Evolutionary conservation across 2,113 vertebrate species (phyloP).

Genomic region (Ascaphus truei): DNA sequence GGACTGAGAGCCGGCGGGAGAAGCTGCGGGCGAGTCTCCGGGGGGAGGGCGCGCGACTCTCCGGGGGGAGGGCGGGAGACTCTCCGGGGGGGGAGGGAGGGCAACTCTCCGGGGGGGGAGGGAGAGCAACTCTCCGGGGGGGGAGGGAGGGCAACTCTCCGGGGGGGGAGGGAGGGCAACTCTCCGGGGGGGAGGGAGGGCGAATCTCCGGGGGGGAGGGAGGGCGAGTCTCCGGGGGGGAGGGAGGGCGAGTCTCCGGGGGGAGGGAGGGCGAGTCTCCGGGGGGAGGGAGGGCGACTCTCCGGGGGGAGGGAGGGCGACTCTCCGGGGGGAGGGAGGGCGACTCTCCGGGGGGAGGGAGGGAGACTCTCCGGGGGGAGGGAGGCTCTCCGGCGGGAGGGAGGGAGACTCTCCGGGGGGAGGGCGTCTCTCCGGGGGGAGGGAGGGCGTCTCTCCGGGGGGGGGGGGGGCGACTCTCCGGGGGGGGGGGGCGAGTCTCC

Average conservation of each 20-base stretch:
- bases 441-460: too few relatives aligned
- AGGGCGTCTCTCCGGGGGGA: neutral
- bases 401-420: neutral
- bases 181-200: neutral
- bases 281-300: neutral
- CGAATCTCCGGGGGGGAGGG: neutral
- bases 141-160: neutral
- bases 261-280: neutral
- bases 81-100: neutral
- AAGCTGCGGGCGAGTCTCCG: neutral
- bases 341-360: neutral
- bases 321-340: neutral
- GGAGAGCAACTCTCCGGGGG: neutral
- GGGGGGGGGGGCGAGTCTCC: neutral
- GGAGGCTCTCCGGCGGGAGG: too few relatives aligned
- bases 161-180: neutral
- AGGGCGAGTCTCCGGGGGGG: neutral
- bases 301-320: neutral
- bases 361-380: neutral
- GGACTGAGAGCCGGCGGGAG: too few relatives aligned
- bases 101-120: neutral
- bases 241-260: neutral
- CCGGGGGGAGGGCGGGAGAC: neutral
- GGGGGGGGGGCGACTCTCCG: too few relatives aligned
- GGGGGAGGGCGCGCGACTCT: constrained; percentile 46